Conservation (phyloP, 2,888 invertebrate genomes). For the Stictocephala bisonia region DNA sequence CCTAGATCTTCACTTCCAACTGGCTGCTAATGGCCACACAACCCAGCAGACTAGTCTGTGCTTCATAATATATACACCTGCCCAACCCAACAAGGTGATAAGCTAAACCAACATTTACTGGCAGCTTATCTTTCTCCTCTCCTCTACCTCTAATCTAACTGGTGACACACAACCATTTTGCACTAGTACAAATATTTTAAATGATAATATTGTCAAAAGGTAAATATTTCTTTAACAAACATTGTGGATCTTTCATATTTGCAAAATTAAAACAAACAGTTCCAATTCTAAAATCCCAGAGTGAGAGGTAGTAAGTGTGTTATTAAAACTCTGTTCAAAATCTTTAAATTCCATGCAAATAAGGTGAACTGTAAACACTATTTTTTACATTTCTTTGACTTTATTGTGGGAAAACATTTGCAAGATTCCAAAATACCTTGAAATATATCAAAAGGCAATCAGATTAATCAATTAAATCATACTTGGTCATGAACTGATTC, state of each 20-base stretch:
- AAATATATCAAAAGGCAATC: too few species aligned
- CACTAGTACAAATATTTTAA: constrained; percentile 21
- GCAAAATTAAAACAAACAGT: not conserved
- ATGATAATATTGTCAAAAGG: not conserved
- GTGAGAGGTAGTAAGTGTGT: too few species aligned
- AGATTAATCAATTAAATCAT: too few species aligned
- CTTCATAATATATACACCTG: constrained; percentile 51
- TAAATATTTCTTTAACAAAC: constrained; percentile 17
- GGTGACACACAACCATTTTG: not conserved
- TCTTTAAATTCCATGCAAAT: too few species aligned
- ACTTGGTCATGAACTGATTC: too few species aligned
- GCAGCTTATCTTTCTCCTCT: constrained; percentile 38
- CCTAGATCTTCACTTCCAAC: constrained; percentile 77
- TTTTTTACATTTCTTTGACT: too few species aligned
- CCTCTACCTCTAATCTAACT: not conserved
- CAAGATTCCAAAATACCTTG: too few species aligned
- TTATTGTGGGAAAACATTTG: too few species aligned
- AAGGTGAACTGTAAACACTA: too few species aligned
- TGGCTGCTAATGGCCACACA: constrained; percentile 62
- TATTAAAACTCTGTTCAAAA: too few species aligned
- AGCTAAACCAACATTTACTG: constrained; percentile 54
- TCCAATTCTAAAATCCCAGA: too few species aligned
- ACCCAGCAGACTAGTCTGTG: not conserved
- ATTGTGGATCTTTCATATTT: not conserved
- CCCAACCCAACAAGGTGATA: constrained; percentile 53